phyloP scores from a whole-genome alignment of 1,140 invertebrate species.

The Harpegnathos saltator region DNA sequence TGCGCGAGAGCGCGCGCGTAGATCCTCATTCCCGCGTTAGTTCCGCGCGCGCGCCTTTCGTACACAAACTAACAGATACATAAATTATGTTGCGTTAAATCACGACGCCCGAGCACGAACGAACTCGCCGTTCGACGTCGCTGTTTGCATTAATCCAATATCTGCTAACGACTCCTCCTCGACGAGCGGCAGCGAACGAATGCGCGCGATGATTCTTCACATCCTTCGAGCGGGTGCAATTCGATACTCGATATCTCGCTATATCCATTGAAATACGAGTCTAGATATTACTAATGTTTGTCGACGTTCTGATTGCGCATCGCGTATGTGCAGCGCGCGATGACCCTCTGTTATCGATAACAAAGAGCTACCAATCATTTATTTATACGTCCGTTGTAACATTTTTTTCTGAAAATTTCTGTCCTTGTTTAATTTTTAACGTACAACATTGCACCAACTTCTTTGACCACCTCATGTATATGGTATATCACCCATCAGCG shows the following conservation, averaged over 20 bases:
- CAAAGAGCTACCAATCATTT: too few species aligned
- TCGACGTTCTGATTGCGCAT: too few species aligned
- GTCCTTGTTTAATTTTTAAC: too few species aligned
- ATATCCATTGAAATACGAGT: neutral
- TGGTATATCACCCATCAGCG: neutral
- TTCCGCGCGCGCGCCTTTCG: neutral
- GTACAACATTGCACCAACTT: too few species aligned
- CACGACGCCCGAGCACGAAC: conserved; percentile 18
- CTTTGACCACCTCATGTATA: too few species aligned
- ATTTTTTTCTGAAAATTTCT: too few species aligned
- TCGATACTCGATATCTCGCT: neutral
- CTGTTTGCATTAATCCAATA: neutral
- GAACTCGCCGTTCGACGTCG: neutral
- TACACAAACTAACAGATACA: conserved; percentile 22
- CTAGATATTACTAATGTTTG: too few species aligned
- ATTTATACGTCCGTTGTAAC: too few species aligned
- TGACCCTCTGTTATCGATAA: too few species aligned
- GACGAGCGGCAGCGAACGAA: neutral
- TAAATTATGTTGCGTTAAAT: conserved; percentile 46
- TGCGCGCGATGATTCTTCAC: neutral
- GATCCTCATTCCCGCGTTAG: conserved; percentile 46
- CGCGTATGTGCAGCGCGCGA: too few species aligned
- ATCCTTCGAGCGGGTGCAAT: neutral
- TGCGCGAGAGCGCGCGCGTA: conserved; percentile 19
- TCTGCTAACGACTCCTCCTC: neutral